These are phyloP conservation scores for Leptinotarsa lineolata DNA, from an alignment of 1,140 invertebrate genomes.

Conservation along the genomic window DNA sequence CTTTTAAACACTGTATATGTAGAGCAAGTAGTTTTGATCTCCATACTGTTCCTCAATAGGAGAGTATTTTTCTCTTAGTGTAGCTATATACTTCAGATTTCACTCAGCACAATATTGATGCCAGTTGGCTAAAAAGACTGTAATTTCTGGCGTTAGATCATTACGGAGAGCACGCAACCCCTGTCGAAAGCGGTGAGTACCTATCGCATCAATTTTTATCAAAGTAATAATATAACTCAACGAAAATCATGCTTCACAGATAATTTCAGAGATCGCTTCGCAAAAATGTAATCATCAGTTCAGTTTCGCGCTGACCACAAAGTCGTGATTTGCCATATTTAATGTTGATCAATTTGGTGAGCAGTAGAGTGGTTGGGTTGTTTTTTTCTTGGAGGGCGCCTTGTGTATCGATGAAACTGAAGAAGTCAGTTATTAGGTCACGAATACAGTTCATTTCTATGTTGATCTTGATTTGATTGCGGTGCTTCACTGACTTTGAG, in stretches of 20 bases:
- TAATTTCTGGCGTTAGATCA: slow-evolving; percentile 1
- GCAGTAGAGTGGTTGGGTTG: background rate
- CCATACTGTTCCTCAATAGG: too few relatives aligned
- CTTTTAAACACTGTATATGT: too few relatives aligned
- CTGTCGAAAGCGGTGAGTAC: background rate
- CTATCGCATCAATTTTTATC: background rate
- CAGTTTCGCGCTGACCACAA: slow-evolving; percentile 1
- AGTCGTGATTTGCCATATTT: slow-evolving; percentile 8
- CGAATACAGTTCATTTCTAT: background rate
- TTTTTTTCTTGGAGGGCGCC: background rate
- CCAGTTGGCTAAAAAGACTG: background rate
- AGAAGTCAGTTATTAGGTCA: background rate
- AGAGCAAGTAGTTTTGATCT: too few relatives aligned
- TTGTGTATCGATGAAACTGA: background rate
- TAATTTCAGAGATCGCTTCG: background rate
- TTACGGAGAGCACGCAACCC: background rate
- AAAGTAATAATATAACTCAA: slow-evolving; percentile 1
- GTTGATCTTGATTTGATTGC: slow-evolving; percentile 8
- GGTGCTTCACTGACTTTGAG: background rate
- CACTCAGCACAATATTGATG: background rate
- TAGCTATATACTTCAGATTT: background rate
- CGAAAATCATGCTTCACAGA: background rate
- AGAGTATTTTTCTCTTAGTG: background rate
- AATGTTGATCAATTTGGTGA: slow-evolving; percentile 1
- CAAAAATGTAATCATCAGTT: slow-evolving; percentile 6